phyloP scores from a whole-genome alignment of 1,140 invertebrate genomes.

The Drosophila sproati region DNA sequence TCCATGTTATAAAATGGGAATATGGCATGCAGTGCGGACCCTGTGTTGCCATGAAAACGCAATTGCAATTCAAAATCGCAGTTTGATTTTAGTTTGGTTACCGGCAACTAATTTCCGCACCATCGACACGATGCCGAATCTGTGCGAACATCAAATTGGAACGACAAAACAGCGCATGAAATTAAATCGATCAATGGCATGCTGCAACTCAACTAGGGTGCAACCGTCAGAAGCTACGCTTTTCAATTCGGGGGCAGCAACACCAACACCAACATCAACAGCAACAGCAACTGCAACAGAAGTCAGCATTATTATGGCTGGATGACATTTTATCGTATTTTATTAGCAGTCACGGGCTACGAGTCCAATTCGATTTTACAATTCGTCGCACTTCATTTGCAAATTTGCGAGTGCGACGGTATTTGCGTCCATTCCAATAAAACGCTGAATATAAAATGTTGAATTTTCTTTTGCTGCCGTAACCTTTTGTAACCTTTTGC shows the following conservation, averaged over 20 bases:
- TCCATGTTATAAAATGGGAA: neutral
- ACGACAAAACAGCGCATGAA: conserved; percentile 45
- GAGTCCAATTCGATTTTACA: conserved; percentile 63
- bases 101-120: conserved; percentile 70
- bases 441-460: conserved; percentile 10
- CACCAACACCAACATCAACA: neutral
- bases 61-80: conserved; percentile 41
- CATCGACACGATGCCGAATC: conserved; percentile 49
- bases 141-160: conserved; percentile 55
- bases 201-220: neutral
- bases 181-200: conserved; percentile 58
- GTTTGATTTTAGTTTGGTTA: conserved; percentile 49
- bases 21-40: neutral
- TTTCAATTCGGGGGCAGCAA: neutral
- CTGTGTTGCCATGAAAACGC: conserved; percentile 1
- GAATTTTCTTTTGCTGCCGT: conserved; percentile 20
- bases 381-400: conserved; percentile 63
- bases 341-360: conserved; percentile 55
- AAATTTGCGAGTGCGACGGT: conserved; percentile 41
- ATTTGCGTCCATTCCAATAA: conserved; percentile 17
- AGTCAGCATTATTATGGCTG: conserved; percentile 57
- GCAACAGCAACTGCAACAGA: neutral
- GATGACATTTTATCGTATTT: conserved; percentile 73
- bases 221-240: neutral
- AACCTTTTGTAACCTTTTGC: conserved; percentile 29